These are phyloP conservation scores for Numenius arquata DNA, from an alignment of 2,113 vertebrate species.

Conservation along the genomic window DNA sequence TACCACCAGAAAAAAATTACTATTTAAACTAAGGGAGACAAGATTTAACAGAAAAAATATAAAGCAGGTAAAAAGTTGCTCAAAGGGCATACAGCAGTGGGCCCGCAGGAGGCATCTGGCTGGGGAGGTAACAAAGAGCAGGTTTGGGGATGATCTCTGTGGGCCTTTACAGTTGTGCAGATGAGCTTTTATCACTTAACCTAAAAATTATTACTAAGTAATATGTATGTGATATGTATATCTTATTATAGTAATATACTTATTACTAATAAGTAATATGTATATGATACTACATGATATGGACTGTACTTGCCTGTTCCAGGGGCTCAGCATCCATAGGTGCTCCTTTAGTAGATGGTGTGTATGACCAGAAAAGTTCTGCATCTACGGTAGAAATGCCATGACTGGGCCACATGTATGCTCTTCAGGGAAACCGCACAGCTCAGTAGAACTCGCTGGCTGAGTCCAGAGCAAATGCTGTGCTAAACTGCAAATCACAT, in stretches of 20 bases:
- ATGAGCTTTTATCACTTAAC: neutral
- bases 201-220: neutral
- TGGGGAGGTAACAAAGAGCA: neutral
- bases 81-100: neutral
- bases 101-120: neutral
- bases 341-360: neutral
- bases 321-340: neutral
- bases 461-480: neutral
- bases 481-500: neutral
- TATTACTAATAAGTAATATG: too few species aligned
- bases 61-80: neutral
- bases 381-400: neutral
- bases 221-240: too few species aligned
- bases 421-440: neutral
- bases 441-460: neutral
- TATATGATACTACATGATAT: neutral
- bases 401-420: fast-evolving
- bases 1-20: neutral
- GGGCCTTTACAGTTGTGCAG: neutral
- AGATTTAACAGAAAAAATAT: neutral
- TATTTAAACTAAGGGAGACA: neutral
- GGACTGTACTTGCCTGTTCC: neutral
- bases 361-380: neutral
- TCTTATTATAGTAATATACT: too few species aligned
- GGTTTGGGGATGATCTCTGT: neutral